Base-by-base conservation (phyloP, 2,888 invertebrate species). In the Scaptomyza flava region DNA sequence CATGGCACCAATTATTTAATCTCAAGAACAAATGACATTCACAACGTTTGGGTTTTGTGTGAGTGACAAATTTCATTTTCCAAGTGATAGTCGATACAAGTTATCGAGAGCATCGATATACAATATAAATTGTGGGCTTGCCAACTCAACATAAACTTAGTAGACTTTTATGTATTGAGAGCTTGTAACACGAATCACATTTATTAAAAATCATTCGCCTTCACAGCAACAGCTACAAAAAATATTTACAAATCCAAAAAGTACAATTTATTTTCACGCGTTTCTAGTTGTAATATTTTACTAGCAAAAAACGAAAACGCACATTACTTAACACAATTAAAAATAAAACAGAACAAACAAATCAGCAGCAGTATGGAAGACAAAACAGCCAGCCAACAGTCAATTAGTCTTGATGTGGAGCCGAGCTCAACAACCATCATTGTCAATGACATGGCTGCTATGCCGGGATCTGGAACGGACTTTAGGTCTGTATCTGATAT, bases 291-390 rank as follows among this genome's bases (percentile, higher is more conserved):
- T 14, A 38, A 14, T 38, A 3, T 14, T 38, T 38, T 38, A 14
- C 7, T n/a, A 8, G 3, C 31, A 8, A 6, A 12, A 9, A 41
- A n/a, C 7, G 14, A 8, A 27, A 6, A 6, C 27, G 0, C 11
- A 12, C 31, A 12, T 47, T 2, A 14, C 14, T 12, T 3, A 27
- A 54, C 9, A 27, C 33, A 9, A 42, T 7, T 1, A 0, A 17
- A 6, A 27, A 27, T 0, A 23, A 4, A 23, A 23, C 23, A 23
- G 4, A 23, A 23, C 2, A 23, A 23, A 23, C 23, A 43, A 34
- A 27, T 34, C 7, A 3, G 1, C 7, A 3, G 1, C 38, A 54
- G 33, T 2, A 72, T 61, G 73, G 77, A 72, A 12, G 61, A 61
- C 6, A 57, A 66, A 34, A 31, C 34, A n/a, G 3, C 23, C 2